Evolutionary conservation across 2,888 invertebrate species (phyloP), one percentile per base, ranked within the genome.

Genomic region (Pammene fasciana): DNA sequence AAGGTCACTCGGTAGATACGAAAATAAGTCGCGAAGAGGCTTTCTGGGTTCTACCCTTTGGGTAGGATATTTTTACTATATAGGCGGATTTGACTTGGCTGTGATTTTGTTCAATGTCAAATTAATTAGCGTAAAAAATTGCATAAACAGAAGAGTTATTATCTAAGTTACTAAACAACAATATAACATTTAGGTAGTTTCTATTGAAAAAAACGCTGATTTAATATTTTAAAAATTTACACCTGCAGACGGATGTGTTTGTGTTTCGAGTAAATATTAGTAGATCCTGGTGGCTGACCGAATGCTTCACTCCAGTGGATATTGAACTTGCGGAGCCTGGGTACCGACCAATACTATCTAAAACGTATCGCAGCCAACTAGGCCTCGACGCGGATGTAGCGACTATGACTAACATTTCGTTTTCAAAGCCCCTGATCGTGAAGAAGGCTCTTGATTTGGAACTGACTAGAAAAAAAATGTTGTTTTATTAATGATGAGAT

Each of bases 291-390:
- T 71, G 71, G 68, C 72, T 73, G 72, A 65, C 65, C 65, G 60
- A 60, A 65, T 65, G 62, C 59, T 72, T 60, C 36, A 67, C 67
- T 64, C 50, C 66, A 68, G 52, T 68, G 65, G 66, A 66, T 65
- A 70, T 67, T 36, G 54, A 46, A 70, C 38, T 70, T 67, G 54
- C 64, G 41, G 43, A 46, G 64, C 59, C 59, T 41, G 54, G 59
- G 59, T 59, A 55, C 46, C 50, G 56, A 52, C 59, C 46, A 68
- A 59, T 59, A 65, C 57, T 68, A 65, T 68, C 64, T 68, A 68
- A 26, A 74, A 74, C 73, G 78, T 78, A 75, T 75, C 80, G 77
- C 79, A 77, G 84, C 81, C 82, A 87, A 86, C 79, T 86, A 84
- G 86, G 74, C 74, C 70, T 68, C 73, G 61, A 76, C 73, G 68